These are phyloP conservation scores for Rhogogaster chlorosoma DNA, from an alignment of 2,888 invertebrate genomes.

Conservation along the genomic window DNA sequence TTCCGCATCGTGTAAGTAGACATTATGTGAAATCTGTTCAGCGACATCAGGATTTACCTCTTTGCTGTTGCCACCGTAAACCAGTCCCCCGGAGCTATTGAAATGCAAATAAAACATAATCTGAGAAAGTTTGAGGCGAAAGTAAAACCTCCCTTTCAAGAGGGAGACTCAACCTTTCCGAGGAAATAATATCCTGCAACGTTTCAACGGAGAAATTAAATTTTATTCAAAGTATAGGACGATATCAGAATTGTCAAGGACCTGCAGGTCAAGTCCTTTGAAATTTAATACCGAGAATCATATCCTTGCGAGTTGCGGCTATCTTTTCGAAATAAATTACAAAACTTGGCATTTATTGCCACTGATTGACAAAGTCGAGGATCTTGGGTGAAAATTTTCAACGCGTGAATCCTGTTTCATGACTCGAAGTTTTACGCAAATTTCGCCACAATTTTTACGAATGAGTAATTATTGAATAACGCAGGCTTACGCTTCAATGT, in stretches of 20 bases:
- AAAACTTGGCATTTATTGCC: too few relatives aligned
- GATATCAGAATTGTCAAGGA: background rate
- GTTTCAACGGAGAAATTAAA: background rate
- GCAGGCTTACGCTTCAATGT: too few relatives aligned
- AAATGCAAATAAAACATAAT: conserved; percentile 39
- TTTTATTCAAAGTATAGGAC: background rate
- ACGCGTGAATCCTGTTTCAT: background rate
- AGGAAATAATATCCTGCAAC: background rate
- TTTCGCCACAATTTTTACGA: background rate
- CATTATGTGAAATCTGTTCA: conserved; percentile 20
- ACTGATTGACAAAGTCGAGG: background rate
- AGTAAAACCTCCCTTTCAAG: conserved; percentile 11
- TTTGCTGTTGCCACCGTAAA: conserved; percentile 10
- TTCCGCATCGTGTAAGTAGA: background rate
- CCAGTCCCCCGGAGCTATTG: conserved; percentile 26
- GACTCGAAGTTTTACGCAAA: background rate
- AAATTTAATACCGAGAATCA: background rate
- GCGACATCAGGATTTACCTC: conserved; percentile 31
- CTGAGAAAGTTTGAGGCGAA: background rate
- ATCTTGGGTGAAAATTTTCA: background rate
- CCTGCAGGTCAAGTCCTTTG: background rate
- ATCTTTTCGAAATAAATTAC: too few relatives aligned
- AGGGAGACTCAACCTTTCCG: background rate
- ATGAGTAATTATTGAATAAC: too few relatives aligned
- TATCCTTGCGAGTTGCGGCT: background rate